Percentiles rank a stretch among this genome's conserved stretches.
These are phyloP conservation scores for Calypte anna DNA, from an alignment of 2,113 vertebrate genomes.

Conservation along the genomic window DNA sequence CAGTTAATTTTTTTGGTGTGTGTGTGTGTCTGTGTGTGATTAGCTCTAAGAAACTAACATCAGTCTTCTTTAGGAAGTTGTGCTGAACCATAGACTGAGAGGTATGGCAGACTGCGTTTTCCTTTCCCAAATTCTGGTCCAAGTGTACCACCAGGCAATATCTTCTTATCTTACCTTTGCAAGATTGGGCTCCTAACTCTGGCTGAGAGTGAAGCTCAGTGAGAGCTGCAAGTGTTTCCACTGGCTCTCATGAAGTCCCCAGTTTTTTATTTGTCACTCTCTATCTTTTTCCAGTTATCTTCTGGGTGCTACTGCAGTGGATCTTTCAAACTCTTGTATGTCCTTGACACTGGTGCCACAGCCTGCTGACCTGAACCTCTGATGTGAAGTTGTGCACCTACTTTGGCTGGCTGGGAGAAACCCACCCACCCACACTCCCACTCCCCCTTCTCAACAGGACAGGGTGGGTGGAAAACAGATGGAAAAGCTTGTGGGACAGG, in stretches of 20 bases:
- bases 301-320: background rate
- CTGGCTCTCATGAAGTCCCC: background rate
- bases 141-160: background rate
- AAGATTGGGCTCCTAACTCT: background rate
- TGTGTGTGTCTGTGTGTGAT: background rate
- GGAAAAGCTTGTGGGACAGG: background rate
- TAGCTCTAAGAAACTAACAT: background rate
- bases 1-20: background rate
- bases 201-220: too few species aligned
- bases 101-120: background rate
- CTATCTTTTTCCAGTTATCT: background rate
- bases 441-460: background rate
- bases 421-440: fast-evolving
- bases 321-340: background rate
- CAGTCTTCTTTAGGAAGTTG: background rate
- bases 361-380: background rate
- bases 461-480: fast-evolving
- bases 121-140: background rate
- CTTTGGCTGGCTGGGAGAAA: too few species aligned
- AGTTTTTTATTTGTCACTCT: background rate
- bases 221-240: background rate
- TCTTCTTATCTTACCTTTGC: background rate
- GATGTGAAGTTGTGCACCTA: background rate
- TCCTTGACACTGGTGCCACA: background rate
- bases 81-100: background rate